phyloP scores from a whole-genome alignment of 1,140 invertebrate genomes.

The Anadara kagoshimensis region DNA sequence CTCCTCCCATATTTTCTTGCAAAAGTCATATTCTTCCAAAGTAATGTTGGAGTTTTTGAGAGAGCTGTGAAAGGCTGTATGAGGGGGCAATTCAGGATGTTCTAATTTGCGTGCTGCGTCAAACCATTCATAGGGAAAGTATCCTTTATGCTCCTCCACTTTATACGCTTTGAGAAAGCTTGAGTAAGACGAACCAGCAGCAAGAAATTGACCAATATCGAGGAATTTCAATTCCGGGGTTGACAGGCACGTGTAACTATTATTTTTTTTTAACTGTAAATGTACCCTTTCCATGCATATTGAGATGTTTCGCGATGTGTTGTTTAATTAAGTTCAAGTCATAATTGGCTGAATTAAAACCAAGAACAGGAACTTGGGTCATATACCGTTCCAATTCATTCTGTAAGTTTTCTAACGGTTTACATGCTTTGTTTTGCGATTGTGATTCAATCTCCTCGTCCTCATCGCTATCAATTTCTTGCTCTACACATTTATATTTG shows the following conservation, averaged over 20 bases:
- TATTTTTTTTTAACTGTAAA: conserved; percentile 37
- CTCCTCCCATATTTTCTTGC: conserved; percentile 35
- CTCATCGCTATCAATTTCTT: neutral
- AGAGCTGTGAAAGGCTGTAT: conserved; percentile 31
- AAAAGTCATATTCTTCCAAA: conserved; percentile 33
- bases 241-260: conserved; percentile 30
- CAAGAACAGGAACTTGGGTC: conserved; percentile 17
- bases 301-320: conserved; percentile 18
- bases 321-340: conserved; percentile 43
- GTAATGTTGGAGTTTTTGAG: conserved; percentile 35
- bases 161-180: conserved; percentile 46
- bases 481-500: neutral
- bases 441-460: conserved; percentile 1
- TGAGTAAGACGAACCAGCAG: conserved; percentile 39
- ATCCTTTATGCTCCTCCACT: conserved; percentile 38
- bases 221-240: conserved; percentile 13
- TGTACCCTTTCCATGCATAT: conserved; percentile 16
- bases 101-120: conserved; percentile 9
- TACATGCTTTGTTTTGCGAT: neutral
- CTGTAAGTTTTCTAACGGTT: neutral
- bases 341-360: conserved; percentile 43
- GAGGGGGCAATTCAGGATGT: conserved; percentile 12
- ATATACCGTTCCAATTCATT: conserved; percentile 26
- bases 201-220: conserved; percentile 38
- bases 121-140: conserved; percentile 42